Evolutionary conservation across 2,113 vertebrate genomes (phyloP).

Genomic region (Alethe castanea): DNA sequence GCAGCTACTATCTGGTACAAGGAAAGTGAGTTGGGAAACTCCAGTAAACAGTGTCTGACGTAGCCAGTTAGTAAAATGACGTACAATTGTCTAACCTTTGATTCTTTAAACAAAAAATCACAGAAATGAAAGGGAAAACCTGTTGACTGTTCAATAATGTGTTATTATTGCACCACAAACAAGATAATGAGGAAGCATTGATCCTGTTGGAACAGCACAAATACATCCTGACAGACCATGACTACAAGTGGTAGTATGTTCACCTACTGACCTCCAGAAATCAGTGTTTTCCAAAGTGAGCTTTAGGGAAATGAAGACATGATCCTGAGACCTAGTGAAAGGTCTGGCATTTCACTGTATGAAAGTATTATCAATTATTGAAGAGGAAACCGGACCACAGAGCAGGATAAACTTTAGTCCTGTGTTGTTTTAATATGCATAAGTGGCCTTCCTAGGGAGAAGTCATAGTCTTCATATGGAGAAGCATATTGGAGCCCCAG

Average conservation of each 20-base stretch:
- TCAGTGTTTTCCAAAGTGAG: background rate
- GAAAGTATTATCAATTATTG: background rate
- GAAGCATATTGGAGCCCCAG: background rate
- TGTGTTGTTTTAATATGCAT: accelerated
- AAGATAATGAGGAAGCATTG: background rate
- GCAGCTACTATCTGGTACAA: background rate
- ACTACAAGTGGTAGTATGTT: background rate
- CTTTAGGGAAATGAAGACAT: background rate
- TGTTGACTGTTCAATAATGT: background rate
- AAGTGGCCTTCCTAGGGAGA: background rate
- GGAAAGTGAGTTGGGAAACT: background rate
- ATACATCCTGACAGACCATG: background rate
- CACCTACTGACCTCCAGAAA: background rate
- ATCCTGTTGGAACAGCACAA: background rate
- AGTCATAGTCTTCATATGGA: background rate
- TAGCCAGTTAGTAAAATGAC: background rate
- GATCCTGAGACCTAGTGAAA: background rate
- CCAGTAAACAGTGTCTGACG: background rate
- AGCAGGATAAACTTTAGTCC: background rate
- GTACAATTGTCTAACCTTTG: background rate
- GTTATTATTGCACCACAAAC: background rate
- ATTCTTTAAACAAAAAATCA: background rate
- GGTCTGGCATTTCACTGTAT: background rate
- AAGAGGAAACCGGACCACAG: background rate
- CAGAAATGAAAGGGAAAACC: background rate